A percentile compares a stretch with the other conserved stretches of the same genome.
Evolutionary conservation across 2,888 invertebrate species (phyloP).

Genomic region (Cheilosia scutellata): DNA sequence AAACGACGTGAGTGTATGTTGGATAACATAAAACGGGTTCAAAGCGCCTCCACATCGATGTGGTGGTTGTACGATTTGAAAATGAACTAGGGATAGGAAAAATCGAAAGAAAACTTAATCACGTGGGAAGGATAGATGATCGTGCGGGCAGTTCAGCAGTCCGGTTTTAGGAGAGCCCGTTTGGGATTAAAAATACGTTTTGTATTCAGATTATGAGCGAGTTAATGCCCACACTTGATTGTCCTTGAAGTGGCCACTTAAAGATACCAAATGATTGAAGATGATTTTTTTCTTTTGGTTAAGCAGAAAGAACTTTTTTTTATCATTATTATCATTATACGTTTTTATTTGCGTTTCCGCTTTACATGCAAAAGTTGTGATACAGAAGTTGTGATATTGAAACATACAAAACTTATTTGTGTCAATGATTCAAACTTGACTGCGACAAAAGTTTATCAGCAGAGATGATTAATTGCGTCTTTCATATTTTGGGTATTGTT

Average conservation of each 20-base stretch:
- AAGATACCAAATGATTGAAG: not conserved
- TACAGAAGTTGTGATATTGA: too few species aligned
- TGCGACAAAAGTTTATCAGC: too few species aligned
- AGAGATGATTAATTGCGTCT: too few species aligned
- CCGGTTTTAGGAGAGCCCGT: constrained; percentile 42
- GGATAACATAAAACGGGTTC: constrained; percentile 52
- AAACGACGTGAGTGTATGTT: constrained; percentile 46
- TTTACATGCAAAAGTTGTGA: too few species aligned
- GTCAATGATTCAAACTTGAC: too few species aligned
- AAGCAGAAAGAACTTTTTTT: too few species aligned
- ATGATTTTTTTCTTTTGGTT: too few species aligned
- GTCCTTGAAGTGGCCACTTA: not conserved
- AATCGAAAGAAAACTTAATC: constrained; percentile 39
- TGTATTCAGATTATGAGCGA: constrained; percentile 8
- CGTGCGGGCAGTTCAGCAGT: constrained; percentile 46
- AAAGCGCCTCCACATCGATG: constrained; percentile 38
- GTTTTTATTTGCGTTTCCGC: too few species aligned
- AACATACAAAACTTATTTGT: too few species aligned
- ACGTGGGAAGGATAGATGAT: constrained; percentile 53
- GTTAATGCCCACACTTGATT: not conserved
- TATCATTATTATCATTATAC: too few species aligned
- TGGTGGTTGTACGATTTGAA: not conserved
- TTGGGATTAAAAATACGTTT: constrained; percentile 42
- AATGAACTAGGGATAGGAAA: constrained; percentile 25
- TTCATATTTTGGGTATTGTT: too few species aligned